Conservation (phyloP, 2,113 vertebrate genomes). For the Nyctereutes procyonoides region DNA sequence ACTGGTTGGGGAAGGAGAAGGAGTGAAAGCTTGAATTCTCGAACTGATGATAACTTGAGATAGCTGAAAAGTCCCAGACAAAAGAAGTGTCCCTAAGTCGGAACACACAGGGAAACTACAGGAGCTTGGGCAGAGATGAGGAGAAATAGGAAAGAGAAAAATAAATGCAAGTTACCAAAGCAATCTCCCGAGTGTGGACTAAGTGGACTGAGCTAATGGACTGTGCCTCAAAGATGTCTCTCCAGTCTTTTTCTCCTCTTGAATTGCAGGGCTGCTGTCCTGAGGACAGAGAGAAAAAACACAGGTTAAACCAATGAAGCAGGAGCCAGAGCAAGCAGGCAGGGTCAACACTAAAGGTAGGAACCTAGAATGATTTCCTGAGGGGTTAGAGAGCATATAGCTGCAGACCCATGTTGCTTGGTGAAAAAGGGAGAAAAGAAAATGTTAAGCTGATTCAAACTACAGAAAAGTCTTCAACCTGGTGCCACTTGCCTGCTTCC, state of each 20-base stretch:
- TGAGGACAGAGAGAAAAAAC: not conserved
- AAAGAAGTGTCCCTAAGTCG: not conserved
- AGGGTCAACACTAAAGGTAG: not conserved
- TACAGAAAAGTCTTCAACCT: not conserved
- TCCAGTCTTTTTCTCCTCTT: not conserved
- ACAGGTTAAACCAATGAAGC: not conserved
- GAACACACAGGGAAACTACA: not conserved
- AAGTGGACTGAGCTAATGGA: not conserved
- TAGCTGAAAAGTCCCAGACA: not conserved
- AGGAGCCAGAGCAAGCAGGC: not conserved
- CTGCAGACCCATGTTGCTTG: fast-evolving
- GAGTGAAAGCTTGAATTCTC: not conserved
- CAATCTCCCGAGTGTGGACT: not conserved
- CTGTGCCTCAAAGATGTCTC: not conserved
- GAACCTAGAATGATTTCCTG: too few relatives aligned
- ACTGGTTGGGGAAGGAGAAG: not conserved
- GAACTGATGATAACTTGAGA: not conserved
- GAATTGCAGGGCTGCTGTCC: not conserved
- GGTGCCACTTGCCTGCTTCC: fast-evolving
- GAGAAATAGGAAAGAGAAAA: not conserved
- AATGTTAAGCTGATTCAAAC: not conserved
- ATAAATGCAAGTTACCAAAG: not conserved
- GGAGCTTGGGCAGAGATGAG: not conserved
- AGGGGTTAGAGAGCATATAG: not conserved
- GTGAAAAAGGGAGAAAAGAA: not conserved